Base-by-base conservation (phyloP, 2,888 invertebrate genomes). In the Tetheella fluctuosa region DNA sequence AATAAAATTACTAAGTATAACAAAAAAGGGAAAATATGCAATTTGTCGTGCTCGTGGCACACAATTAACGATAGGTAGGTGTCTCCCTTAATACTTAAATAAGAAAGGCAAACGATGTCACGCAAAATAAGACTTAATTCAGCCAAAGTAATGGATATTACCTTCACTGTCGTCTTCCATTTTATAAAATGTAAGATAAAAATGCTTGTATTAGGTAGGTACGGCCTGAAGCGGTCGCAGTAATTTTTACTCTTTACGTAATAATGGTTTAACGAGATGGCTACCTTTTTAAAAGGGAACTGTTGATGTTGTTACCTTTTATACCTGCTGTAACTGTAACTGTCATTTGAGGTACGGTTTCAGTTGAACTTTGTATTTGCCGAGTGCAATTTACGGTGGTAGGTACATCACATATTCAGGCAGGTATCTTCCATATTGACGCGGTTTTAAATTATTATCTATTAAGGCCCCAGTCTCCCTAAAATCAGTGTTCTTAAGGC, bases 111-210 rank as follows among this genome's bases (percentile, higher is more conserved):
- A 86, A 85, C 78, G 83, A 77, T 80, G 87, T 87, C 88, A 88
- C 88, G 89, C 83, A 83, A 84, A 88, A 86, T 84, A 85, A 84
- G 83, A 80, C 84, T 88, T 86, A 88, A 87, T 89, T 88, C 83
- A 75, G 81, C 75, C 75, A 74, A 83, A 86, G 85, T 85, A 88
- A 88, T 87, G 84, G 80, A 84, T 85, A 85, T 81, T 78, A 70
- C 74, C 64, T 69, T 63, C 75, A 69, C 73, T 72, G 76, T 74
- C 73, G 74, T 68, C 75, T 72, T 74, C 74, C 75, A 76, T 81
- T 84, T 79, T 77, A 68, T 73, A 77, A 82, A 85, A 82, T 77
- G 74, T 66, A 69, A 77, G 76, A 79, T 77, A 79, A 78, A 34
- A 82, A 76, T 71, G 68, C 72, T 74, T 71, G 69, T 70, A 64